Evolutionary conservation across 2,888 invertebrate genomes (phyloP).

Genomic region (Heliconius hortense): DNA sequence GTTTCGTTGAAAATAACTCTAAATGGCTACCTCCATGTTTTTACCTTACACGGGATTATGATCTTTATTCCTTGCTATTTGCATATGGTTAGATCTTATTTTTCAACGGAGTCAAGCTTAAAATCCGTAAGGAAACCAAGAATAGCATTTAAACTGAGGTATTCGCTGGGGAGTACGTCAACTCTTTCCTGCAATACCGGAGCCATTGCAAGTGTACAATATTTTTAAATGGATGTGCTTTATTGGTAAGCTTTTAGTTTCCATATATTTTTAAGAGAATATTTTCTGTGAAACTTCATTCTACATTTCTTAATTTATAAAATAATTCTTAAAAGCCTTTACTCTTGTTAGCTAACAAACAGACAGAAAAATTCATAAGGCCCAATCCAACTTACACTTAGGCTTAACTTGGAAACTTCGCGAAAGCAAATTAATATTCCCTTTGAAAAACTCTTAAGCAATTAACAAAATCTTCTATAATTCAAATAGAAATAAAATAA

Average conservation of each 20-base stretch:
- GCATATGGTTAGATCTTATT: constrained; percentile 30
- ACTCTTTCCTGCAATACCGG: constrained; percentile 27
- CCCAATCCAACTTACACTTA: constrained; percentile 1
- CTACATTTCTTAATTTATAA: neutral
- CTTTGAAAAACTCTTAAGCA: constrained; percentile 19
- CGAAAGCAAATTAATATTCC: constrained; percentile 18
- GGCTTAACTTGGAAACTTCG: constrained; percentile 8
- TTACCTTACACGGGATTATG: constrained; percentile 44
- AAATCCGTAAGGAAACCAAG: constrained; percentile 28
- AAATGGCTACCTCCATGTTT: constrained; percentile 44
- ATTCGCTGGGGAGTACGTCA: constrained; percentile 31
- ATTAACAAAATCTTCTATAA: constrained; percentile 34
- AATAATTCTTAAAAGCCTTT: neutral
- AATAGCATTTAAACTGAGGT: constrained; percentile 33
- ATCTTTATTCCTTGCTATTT: constrained; percentile 41
- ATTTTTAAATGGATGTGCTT: constrained; percentile 12
- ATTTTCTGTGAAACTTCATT: no score
- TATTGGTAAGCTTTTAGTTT: constrained; percentile 25
- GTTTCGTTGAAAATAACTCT: constrained; percentile 51
- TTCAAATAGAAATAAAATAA: constrained; percentile 36
- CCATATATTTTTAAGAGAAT: neutral
- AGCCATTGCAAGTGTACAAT: constrained; percentile 15
- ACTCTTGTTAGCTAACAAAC: neutral
- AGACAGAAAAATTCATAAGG: neutral
- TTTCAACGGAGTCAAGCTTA: constrained; percentile 18